phyloP scores from a whole-genome alignment of 2,888 invertebrate species.

The Thalpophila matura region DNA sequence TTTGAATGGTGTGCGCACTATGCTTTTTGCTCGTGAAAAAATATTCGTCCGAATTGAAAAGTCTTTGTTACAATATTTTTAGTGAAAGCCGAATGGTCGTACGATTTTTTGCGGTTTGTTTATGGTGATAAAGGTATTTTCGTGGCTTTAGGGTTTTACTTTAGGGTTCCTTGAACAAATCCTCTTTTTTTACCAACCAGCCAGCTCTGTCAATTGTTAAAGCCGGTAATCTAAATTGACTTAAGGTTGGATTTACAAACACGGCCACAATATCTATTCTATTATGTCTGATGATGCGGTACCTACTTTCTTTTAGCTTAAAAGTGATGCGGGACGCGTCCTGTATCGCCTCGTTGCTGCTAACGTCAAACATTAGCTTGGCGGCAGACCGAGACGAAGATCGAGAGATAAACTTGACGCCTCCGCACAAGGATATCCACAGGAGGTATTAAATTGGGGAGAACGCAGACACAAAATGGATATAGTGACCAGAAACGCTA shows the following conservation, averaged over 20 bases:
- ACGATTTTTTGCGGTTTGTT: constrained; percentile 66
- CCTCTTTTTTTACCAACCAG: neutral
- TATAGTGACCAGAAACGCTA: constrained; percentile 9
- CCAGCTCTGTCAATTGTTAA: neutral
- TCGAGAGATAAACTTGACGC: constrained; percentile 45
- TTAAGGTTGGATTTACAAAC: neutral
- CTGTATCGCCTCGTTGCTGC: too few species aligned
- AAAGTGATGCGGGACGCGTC: constrained; percentile 10
- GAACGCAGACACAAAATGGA: constrained; percentile 14
- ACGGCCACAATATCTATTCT: neutral
- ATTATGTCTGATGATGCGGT: neutral
- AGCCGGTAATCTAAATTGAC: neutral
- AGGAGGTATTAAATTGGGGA: constrained; percentile 29
- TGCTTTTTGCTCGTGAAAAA: constrained; percentile 67
- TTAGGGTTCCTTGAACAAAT: constrained; percentile 32
- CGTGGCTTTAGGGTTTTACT: constrained; percentile 42
- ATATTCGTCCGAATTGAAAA: constrained; percentile 70
- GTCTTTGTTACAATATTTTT: constrained; percentile 71
- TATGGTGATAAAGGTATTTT: constrained; percentile 55
- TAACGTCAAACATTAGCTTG: constrained; percentile 22
- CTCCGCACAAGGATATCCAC: constrained; percentile 25
- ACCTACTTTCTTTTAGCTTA: neutral
- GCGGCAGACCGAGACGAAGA: constrained; percentile 40
- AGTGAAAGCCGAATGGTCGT: constrained; percentile 63
- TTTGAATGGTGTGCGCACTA: constrained; percentile 57